These are phyloP conservation scores for Chionomys nivalis DNA, from an alignment of 2,113 vertebrate species.

Conservation along the genomic window DNA sequence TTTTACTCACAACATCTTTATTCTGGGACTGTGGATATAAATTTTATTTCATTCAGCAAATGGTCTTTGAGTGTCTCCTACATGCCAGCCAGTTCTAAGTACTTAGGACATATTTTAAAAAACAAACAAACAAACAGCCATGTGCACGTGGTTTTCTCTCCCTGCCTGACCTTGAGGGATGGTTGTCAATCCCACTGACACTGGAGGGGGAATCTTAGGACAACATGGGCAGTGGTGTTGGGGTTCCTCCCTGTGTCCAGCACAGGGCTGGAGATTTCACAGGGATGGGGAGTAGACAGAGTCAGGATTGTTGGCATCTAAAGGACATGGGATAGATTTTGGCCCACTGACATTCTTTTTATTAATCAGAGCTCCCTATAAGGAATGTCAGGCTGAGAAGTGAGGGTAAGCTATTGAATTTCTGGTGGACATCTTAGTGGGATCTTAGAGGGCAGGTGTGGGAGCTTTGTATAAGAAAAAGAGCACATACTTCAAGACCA, in stretches of 20 bases:
- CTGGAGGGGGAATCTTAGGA: background rate
- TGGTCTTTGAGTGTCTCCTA: background rate
- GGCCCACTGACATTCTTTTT: background rate
- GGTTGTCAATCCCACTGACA: background rate
- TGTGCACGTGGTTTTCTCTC: background rate
- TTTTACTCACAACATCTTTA: background rate
- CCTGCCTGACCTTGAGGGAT: background rate
- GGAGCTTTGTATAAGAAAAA: background rate
- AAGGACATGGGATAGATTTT: background rate
- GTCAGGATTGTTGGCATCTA: background rate
- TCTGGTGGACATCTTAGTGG: background rate
- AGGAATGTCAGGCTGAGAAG: background rate
- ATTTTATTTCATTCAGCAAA: background rate
- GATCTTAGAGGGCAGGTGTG: background rate
- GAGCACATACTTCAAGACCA: background rate
- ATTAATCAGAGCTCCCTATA: background rate
- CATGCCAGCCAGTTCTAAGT: background rate
- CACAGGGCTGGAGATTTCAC: background rate
- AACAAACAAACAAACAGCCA: background rate
- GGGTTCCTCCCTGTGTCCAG: background rate
- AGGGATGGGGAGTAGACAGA: background rate
- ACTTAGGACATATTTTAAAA: background rate
- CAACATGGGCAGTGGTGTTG: too few relatives aligned
- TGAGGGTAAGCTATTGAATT: background rate
- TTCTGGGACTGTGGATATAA: background rate